Evolutionary conservation across 2,888 invertebrate species (phyloP).

Genomic region (Caradrina clavipalpis): DNA sequence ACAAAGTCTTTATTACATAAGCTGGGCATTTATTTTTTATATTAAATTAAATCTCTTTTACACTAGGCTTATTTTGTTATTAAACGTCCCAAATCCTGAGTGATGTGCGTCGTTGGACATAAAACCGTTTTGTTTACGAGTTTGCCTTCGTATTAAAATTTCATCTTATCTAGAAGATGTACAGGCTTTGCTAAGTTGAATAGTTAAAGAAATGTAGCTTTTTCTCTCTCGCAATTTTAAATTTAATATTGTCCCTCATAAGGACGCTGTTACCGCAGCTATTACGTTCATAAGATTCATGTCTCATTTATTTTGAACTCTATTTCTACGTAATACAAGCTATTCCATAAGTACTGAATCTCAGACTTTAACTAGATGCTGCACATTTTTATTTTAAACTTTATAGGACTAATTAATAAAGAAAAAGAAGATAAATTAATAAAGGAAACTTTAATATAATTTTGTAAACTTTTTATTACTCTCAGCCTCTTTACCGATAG

Average conservation of each 20-base stretch:
- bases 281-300: background rate
- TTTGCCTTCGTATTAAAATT: constrained; percentile 48
- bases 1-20: background rate
- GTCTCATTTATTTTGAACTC: background rate
- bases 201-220: constrained; percentile 8
- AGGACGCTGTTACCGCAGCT: background rate
- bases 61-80: constrained; percentile 45
- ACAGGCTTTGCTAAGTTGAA: constrained; percentile 10
- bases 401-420: too few relatives aligned
- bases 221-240: background rate
- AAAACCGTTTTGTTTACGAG: constrained; percentile 55
- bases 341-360: background rate
- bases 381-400: too few relatives aligned
- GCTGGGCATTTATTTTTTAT: constrained; percentile 7
- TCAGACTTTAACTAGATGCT: background rate
- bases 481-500: background rate
- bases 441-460: background rate
- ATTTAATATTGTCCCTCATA: background rate
- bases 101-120: constrained; percentile 45
- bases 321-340: background rate
- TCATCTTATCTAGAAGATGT: constrained; percentile 44
- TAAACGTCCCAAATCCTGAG: constrained; percentile 45
- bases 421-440: too few relatives aligned
- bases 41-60: constrained; percentile 33
- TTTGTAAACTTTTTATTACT: too few relatives aligned